Evolutionary conservation across 2,113 vertebrate species (phyloP), one percentile per base, ranked within the genome.

Genomic region (Colistium nudipinnis): DNA sequence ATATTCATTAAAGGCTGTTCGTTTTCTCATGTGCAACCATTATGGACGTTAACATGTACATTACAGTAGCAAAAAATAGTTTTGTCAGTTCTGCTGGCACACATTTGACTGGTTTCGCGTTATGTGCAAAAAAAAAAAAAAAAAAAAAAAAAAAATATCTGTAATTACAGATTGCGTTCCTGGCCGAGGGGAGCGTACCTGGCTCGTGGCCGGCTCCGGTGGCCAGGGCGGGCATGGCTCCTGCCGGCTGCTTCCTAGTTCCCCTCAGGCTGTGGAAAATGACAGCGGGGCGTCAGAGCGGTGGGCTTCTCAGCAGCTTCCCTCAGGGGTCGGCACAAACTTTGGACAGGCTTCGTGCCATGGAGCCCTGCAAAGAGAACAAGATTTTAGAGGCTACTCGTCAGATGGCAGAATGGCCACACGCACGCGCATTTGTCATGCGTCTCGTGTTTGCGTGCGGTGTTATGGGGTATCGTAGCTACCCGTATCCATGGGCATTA

Each of bases 151-250:
- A n/a, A n/a, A n/a, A n/a, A n/a, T n/a, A n/a, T n/a, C 20, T 49
- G 7, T 38, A 41, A 45, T 38, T 48, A 57, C 20, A 39, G 30
- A 36, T 0, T 25, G 39, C 30, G 52, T 24, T 70, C 36, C 47
- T 38, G 53, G 38, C 47, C 16, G 0, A 48, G 5, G 33, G 44
- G 6, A 33, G 27, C 13, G 17, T 89, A 89, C 89, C 89, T 91
- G 89, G 85, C 84, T 91, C 82, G 0, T 85, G 82, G 82, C 85
- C 43, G 67, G 82, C 1, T 74, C 72, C 81, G 0, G 84, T 90
- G 69, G 89, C 74, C 82, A 91, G 80, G 65, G 89, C 89, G 54
- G 89, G 88, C 88, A 90, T 91, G 85, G 69, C 80, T 87, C 76
- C 76, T 72, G 78, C 55, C 53, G 72, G 63, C 76, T 62, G 1